phyloP scores from a whole-genome alignment of 2,797 vertebrate genomes.

The Paguma larvata region DNA sequence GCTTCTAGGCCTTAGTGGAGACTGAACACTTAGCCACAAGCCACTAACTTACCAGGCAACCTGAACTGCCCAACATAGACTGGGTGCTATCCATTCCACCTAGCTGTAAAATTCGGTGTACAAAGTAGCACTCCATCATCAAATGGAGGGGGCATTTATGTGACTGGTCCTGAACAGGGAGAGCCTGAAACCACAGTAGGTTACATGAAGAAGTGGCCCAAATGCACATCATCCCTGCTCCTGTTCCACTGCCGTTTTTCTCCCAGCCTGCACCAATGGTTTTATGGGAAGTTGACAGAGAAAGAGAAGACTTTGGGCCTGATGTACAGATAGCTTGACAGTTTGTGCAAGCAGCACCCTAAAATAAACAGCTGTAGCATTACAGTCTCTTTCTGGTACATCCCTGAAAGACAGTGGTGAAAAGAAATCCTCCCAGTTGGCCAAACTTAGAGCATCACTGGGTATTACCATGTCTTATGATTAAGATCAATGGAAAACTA shows the following conservation, averaged over 20 bases:
- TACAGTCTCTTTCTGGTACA: background rate
- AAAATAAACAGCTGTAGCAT: background rate
- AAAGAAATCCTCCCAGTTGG: background rate
- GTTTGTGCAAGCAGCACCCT: background rate
- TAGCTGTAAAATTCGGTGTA: background rate
- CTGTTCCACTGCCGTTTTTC: background rate
- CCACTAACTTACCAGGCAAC: background rate
- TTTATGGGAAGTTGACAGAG: background rate
- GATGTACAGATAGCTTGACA: background rate
- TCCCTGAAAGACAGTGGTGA: background rate
- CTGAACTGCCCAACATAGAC: background rate
- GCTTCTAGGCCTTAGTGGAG: background rate
- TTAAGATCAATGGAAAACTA: background rate
- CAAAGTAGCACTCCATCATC: background rate
- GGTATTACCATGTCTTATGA: too few relatives aligned
- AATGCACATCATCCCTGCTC: background rate
- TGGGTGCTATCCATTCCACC: background rate
- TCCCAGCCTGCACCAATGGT: background rate
- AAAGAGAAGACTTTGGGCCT: background rate
- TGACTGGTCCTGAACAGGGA: background rate
- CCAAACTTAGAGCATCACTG: background rate
- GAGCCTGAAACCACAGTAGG: background rate
- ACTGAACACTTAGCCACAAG: background rate
- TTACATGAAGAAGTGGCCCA: background rate
- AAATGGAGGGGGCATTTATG: background rate